Base-by-base conservation (phyloP, 2,113 vertebrate genomes). In the Neotoma lepida region DNA sequence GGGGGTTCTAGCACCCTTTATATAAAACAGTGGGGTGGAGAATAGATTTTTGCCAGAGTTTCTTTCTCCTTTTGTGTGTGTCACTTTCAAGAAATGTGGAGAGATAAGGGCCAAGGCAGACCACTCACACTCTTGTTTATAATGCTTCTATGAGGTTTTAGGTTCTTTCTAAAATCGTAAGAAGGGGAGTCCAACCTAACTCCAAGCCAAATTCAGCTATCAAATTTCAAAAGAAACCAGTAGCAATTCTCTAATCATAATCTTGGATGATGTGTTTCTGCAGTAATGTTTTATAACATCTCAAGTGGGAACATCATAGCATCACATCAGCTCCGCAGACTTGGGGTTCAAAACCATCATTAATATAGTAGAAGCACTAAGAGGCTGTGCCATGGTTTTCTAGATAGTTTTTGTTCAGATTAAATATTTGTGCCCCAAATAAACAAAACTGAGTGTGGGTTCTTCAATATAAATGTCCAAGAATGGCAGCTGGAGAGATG, bases 11-110 rank as follows among this genome's bases (percentile, higher is more conserved):
- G 13, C 0, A 61, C 18, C 44, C 74, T 80, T 88, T 39, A 13
- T 0, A 12, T 78, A 44, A 77, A 41, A 30, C 1, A 44, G 4
- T 44, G 1, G 0, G 18, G 0, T 46, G 8, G 5, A 24, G 6
- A 7, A n/a, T 78, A 51, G 44, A 71, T 77, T 78, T 56, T 1
- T 68, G 54, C 4, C 26, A 73, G 28, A 56, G 49, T 63, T 76
- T 17, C 4, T n/a, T 35, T 10, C 61, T 68, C 4, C 28, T 5
- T 30, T 18, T 86, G 56, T 82, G 56, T 44, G 20, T 89, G 7
- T 9, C 35, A 41, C 49, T 85, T 84, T 28, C 15, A 74, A 92
- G 30, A 46, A 44, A 58, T 56, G 1, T 86, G 20, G 5, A 49
- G n/a, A 28, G 22, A 30, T 17, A 15, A 24, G 5, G 18, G 4